Percentiles rank a stretch among this genome's conserved stretches.
phyloP scores from a whole-genome alignment of 2,113 vertebrate species.

The Lota lota region DNA sequence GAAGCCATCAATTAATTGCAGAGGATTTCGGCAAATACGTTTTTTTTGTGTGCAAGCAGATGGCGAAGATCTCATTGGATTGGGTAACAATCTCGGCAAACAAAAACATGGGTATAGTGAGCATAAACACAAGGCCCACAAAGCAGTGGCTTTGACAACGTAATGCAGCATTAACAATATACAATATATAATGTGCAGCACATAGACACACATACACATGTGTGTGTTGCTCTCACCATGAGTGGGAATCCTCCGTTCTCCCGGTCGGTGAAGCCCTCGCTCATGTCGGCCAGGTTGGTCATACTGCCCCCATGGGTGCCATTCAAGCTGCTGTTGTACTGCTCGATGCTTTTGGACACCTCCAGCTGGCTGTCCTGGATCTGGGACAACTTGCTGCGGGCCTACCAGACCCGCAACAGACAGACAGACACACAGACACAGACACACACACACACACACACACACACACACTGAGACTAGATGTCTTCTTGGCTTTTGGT shows the following conservation, averaged over 20 bases:
- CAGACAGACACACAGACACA: background rate
- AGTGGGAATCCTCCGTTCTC: conserved; percentile 81
- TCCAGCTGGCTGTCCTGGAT: conserved; percentile 90
- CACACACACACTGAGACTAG: too few relatives aligned
- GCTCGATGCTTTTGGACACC: conserved; percentile 82
- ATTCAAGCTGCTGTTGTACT: conserved; percentile 83
- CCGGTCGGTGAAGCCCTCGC: conserved; percentile 79
- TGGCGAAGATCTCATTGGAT: background rate
- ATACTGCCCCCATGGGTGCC: conserved; percentile 84
- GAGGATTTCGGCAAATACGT: background rate
- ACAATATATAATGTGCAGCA: background rate
- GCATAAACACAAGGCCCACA: background rate
- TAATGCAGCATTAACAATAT: background rate
- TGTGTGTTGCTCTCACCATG: conserved; percentile 72
- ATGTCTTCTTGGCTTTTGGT: too few relatives aligned
- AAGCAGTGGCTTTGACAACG: background rate
- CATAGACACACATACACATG: background rate
- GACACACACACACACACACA: too few relatives aligned
- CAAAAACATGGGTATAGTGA: too few relatives aligned
- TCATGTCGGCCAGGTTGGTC: conserved; percentile 88
- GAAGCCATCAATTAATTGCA: background rate
- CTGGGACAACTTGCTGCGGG: conserved; percentile 89
- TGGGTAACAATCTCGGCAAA: background rate
- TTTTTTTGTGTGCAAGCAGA: background rate
- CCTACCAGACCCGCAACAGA: conserved; percentile 64